These are phyloP conservation scores for Lepidurus couesii DNA, from an alignment of 1,140 invertebrate genomes.

Conservation along the genomic window DNA sequence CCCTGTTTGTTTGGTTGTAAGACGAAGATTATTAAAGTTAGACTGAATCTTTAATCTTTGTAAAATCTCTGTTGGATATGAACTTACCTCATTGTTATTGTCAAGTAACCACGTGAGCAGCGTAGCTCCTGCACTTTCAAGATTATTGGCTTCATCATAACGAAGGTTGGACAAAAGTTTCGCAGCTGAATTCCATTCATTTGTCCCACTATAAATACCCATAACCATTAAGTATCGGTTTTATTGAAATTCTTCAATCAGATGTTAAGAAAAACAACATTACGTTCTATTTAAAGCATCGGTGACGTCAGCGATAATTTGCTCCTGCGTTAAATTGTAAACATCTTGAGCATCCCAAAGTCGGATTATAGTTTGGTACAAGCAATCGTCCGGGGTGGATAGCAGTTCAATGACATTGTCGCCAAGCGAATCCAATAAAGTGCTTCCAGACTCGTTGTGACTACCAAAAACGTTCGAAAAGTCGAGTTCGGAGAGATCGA, in stretches of 20 bases:
- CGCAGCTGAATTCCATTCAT: constrained; percentile 41
- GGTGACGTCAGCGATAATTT: constrained; percentile 42
- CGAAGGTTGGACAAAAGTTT: constrained; percentile 42
- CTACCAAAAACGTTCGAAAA: constrained; percentile 32
- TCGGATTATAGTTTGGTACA: constrained; percentile 32
- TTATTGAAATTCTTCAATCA: neutral
- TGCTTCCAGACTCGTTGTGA: neutral
- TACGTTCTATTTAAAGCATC: constrained; percentile 42
- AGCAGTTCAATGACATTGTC: constrained; percentile 30
- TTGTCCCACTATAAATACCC: neutral
- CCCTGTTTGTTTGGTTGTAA: no score
- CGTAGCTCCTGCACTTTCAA: constrained; percentile 45
- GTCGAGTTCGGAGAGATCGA: constrained; percentile 31
- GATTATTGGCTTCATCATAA: constrained; percentile 40
- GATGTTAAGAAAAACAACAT: constrained; percentile 35
- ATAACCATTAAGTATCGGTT: neutral
- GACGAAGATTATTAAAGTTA: no score
- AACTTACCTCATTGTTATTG: constrained; percentile 37
- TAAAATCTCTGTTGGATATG: neutral
- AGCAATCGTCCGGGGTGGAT: constrained; percentile 31
- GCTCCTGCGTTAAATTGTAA: constrained; percentile 40
- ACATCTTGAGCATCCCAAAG: constrained; percentile 37
- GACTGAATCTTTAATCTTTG: neutral
- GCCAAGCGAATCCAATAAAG: constrained; percentile 20
- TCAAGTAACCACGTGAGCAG: constrained; percentile 47